phyloP scores from a whole-genome alignment of 2,888 invertebrate species.

The Leucophenga maculata region DNA sequence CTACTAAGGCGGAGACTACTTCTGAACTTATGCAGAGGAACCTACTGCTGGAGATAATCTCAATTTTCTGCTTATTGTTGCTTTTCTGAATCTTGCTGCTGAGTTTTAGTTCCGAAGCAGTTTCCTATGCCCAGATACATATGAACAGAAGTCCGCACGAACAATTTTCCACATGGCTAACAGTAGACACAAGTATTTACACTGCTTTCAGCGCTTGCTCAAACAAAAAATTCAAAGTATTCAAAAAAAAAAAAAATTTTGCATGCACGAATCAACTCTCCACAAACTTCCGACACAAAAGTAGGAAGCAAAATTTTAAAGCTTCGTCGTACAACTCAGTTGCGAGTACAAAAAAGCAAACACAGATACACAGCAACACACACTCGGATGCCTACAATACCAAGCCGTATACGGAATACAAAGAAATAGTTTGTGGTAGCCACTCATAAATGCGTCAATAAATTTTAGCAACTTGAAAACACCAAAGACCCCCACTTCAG shows the following conservation, averaged over 20 bases:
- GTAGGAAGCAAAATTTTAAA: constrained; percentile 17
- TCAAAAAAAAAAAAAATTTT: constrained; percentile 2
- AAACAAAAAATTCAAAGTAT: neutral
- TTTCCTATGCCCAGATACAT: too few relatives aligned
- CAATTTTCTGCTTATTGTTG: too few relatives aligned
- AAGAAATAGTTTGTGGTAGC: constrained; percentile 36
- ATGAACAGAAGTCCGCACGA: neutral
- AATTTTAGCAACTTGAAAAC: constrained; percentile 46
- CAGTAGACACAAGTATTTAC: neutral
- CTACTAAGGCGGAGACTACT: too few relatives aligned
- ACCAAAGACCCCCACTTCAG: neutral
- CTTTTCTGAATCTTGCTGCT: too few relatives aligned
- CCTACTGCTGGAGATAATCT: too few relatives aligned
- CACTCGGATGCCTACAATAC: too few relatives aligned
- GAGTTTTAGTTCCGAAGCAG: too few relatives aligned
- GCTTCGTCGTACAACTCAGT: neutral
- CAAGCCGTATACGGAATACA: too few relatives aligned
- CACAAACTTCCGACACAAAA: neutral
- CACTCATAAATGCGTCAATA: constrained; percentile 66
- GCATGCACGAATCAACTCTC: neutral
- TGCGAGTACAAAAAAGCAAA: neutral
- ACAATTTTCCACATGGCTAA: neutral
- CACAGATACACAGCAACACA: neutral
- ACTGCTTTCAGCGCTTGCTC: neutral
- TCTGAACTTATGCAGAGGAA: too few relatives aligned